Conservation (phyloP, 1,140 invertebrate species). For the Laodelphax striatellus region DNA sequence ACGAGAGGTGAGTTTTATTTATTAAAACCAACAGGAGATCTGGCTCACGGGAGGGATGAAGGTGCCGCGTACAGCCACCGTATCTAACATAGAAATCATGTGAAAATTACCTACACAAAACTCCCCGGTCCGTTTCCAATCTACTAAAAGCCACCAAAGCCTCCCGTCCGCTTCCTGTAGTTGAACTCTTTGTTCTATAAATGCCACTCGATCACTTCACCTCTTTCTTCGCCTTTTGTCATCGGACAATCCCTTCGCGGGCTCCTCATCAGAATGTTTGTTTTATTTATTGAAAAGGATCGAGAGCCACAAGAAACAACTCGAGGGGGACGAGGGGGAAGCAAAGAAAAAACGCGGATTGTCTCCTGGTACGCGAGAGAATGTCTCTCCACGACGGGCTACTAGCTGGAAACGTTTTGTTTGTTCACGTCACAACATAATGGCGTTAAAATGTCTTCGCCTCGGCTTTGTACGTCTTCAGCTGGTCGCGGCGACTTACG, state of each 20-base stretch:
- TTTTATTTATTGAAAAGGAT: no score
- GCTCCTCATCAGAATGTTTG: no score
- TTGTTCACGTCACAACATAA: background rate
- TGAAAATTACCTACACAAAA: background rate
- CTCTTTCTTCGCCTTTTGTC: no score
- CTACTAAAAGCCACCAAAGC: background rate
- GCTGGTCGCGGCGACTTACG: background rate
- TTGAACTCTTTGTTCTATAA: background rate
- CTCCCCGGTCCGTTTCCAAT: background rate
- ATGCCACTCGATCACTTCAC: no score
- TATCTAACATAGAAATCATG: slow-evolving; percentile 1
- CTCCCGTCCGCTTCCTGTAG: background rate
- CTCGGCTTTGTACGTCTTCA: background rate
- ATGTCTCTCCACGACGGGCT: background rate
- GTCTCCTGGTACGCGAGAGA: background rate
- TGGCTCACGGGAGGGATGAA: no score
- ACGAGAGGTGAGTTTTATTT: background rate
- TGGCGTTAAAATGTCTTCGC: background rate
- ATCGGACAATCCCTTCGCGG: no score
- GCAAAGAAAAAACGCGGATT: background rate
- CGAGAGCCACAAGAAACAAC: no score
- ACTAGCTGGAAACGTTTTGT: background rate
- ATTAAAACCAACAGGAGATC: background rate
- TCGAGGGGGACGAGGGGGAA: no score
- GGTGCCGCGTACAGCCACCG: background rate